Percentiles rank a stretch among this genome's conserved stretches.
Evolutionary conservation across 1,140 invertebrate species (phyloP).

Genomic region (Drosophila carrolli): DNA sequence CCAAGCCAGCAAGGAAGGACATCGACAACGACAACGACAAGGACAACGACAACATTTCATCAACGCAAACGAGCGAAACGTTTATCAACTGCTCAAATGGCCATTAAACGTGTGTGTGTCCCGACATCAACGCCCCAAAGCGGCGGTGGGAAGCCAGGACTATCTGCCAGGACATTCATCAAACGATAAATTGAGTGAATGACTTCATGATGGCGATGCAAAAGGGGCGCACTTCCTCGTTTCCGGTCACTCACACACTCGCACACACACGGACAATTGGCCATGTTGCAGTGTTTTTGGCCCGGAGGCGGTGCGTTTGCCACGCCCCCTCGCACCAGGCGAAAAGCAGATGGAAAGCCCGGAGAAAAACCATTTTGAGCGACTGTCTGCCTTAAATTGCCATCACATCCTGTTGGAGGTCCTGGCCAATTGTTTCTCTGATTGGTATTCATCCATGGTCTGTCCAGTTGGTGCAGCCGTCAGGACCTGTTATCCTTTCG

Average conservation of each 20-base stretch:
- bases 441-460: slow-evolving; percentile 74
- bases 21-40: slow-evolving; percentile 8
- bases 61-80: slow-evolving; percentile 82
- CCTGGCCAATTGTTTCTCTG: slow-evolving; percentile 73
- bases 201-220: slow-evolving; percentile 80
- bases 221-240: slow-evolving; percentile 76
- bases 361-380: slow-evolving; percentile 54
- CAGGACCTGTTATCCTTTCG: slow-evolving; percentile 19
- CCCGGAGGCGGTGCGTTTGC: slow-evolving; percentile 12
- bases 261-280: slow-evolving; percentile 54
- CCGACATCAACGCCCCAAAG: slow-evolving; percentile 46
- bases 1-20: slow-evolving; percentile 9
- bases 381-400: slow-evolving; percentile 83
- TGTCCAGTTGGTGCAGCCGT: slow-evolving; percentile 52
- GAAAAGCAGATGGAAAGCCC: slow-evolving; percentile 23
- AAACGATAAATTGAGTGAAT: slow-evolving; percentile 85
- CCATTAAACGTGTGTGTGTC: slow-evolving; percentile 82
- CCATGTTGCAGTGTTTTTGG: slow-evolving; percentile 46
- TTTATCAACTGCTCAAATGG: slow-evolving; percentile 84
- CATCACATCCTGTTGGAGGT: slow-evolving; percentile 70
- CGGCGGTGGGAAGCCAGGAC: slow-evolving; percentile 39
- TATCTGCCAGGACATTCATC: slow-evolving; percentile 84
- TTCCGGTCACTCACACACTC: slow-evolving; percentile 19
- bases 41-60: slow-evolving; percentile 78
- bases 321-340: slow-evolving; percentile 20